phyloP scores from a whole-genome alignment of 2,888 invertebrate genomes.

The Napeogenes inachia region DNA sequence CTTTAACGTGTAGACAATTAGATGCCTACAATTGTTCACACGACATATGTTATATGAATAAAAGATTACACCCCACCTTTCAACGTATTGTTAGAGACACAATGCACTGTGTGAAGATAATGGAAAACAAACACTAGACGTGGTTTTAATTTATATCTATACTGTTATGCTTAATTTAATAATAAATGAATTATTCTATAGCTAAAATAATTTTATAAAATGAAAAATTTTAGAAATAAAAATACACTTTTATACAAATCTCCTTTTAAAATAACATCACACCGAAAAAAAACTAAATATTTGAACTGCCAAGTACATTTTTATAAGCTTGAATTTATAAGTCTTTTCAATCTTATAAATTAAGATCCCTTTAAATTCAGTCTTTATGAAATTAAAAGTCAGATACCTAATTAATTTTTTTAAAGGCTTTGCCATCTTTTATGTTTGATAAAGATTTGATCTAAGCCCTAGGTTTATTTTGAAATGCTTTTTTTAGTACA shows the following conservation, averaged over 20 bases:
- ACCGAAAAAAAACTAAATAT: no score
- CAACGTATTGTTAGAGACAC: slow-evolving; percentile 17
- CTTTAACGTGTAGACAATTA: slow-evolving; percentile 1
- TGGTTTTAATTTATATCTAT: slow-evolving; percentile 4
- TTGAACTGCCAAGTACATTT: neutral
- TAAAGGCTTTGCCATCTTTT: slow-evolving; percentile 12
- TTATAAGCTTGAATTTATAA: neutral
- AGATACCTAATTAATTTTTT: slow-evolving; percentile 23
- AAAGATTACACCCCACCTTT: slow-evolving; percentile 16
- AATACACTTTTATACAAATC: no score
- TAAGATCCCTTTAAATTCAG: neutral
- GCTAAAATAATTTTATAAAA: neutral
- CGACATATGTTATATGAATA: slow-evolving; percentile 18
- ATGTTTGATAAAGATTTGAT: no score
- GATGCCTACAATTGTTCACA: slow-evolving; percentile 6
- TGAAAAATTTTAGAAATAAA: neutral
- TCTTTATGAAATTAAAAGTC: slow-evolving; percentile 19
- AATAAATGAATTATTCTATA: no score
- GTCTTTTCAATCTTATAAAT: neutral
- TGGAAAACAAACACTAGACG: slow-evolving; percentile 18
- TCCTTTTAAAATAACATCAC: no score
- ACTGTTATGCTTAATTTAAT: neutral
- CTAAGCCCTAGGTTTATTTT: no score
- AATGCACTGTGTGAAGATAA: slow-evolving; percentile 17
- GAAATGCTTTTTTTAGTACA: neutral